Base-by-base conservation (phyloP, 2,888 invertebrate genomes). In the Amphiduros pacificus region DNA sequence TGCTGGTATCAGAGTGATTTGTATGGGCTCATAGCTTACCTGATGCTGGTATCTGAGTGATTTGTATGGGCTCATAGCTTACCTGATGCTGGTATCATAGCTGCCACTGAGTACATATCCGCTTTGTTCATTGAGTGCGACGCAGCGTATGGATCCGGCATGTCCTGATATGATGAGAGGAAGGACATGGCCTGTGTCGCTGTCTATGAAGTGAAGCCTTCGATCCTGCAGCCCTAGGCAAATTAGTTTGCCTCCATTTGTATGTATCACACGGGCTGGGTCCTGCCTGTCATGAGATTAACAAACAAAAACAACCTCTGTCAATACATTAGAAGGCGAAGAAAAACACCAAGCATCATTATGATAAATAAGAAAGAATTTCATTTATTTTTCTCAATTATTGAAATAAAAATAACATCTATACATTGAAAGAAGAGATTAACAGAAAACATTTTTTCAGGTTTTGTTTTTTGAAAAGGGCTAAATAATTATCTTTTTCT, bases 61-160 rank as follows among this genome's bases (percentile, higher is more conserved):
- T n/a, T n/a, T n/a, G n/a, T n/a, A n/a, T n/a, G n/a, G n/a, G n/a
- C n/a, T 14, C 24, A 17, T 40, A 14, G 50, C 59, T 36, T 61
- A 80, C 80, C 81, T 74, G 52, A 81, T 77, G 64, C 81, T 81
- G 24, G 82, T 81, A 62, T 82, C 82, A 69, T 79, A 82, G 67
- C 82, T 82, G 50, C 82, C 82, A 67, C 78, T 79, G 29, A 79
- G 69, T 11, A 81, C 76, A 20, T 75, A 70, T 4, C 73, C 73
- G 52, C 71, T 70, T 41, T 73, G 65, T 61, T 77, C 74, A 65
- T 75, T 69, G 24, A 82, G 65, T 51, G 69, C 69, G 11, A 81
- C 74, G 67, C 79, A 79, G 22, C 75, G 68, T 32, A 82, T 71
- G n/a, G 80, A 80, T 3, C 81, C 82, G 22, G 81, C 81, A 71